These are phyloP conservation scores for Cordilura impudica DNA, from an alignment of 2,888 invertebrate genomes.

Conservation along the genomic window DNA sequence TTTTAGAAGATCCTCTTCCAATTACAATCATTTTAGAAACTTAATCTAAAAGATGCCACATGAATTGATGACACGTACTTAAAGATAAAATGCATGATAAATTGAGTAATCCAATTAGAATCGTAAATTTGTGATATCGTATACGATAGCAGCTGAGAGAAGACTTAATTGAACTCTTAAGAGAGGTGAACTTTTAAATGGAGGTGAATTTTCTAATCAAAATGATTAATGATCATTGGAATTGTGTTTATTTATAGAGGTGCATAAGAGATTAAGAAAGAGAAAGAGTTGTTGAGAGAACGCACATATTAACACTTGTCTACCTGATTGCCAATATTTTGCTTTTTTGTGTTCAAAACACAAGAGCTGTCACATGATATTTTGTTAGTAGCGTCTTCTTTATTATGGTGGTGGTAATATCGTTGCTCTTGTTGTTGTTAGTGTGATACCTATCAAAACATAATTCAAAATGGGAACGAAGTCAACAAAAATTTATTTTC, in stretches of 20 bases:
- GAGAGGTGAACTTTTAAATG: constrained; percentile 12
- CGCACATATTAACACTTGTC: constrained; percentile 23
- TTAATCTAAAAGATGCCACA: not conserved
- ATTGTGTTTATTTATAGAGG: not conserved
- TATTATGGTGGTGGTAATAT: constrained; percentile 29
- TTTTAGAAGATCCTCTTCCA: too few species aligned
- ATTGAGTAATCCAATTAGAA: constrained; percentile 43
- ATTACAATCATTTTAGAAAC: too few species aligned
- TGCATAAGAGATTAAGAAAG: constrained; percentile 9
- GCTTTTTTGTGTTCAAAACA: not conserved
- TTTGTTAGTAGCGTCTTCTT: not conserved
- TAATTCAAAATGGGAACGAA: constrained; percentile 70
- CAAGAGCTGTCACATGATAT: constrained; percentile 49
- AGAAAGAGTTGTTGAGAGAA: constrained; percentile 22
- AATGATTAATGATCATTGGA: constrained; percentile 20
- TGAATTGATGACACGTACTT: constrained; percentile 15
- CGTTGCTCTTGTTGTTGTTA: constrained; percentile 30
- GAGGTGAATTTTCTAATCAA: constrained; percentile 34
- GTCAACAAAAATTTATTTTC: not conserved
- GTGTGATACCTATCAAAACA: constrained; percentile 64
- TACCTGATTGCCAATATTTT: constrained; percentile 42
- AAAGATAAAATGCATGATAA: not conserved
- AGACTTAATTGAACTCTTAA: not conserved
- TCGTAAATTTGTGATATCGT: constrained; percentile 38
- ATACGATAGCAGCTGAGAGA: constrained; percentile 52